Percentiles rank a stretch among this genome's conserved stretches.
phyloP scores from a whole-genome alignment of 2,888 invertebrate genomes.

The Agrochola macilenta region DNA sequence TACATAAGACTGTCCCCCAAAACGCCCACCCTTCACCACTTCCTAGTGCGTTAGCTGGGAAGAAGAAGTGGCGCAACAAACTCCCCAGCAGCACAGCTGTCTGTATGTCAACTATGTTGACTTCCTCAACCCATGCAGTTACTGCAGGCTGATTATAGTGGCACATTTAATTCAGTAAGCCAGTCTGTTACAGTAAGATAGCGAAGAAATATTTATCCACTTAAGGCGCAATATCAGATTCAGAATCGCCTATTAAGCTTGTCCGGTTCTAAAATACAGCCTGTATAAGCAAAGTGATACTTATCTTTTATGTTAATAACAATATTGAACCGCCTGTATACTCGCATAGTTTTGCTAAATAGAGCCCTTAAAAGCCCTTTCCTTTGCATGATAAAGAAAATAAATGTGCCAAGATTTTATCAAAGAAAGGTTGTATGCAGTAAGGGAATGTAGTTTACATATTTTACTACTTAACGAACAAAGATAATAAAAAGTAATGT shows the following conservation, averaged over 20 bases:
- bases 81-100: too few relatives aligned
- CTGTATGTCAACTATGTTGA: background rate
- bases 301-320: constrained; percentile 58
- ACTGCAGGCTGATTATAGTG: background rate
- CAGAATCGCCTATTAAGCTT: constrained; percentile 10
- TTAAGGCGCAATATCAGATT: background rate
- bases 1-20: too few relatives aligned
- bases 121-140: background rate
- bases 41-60: too few relatives aligned
- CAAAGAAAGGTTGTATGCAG: constrained; percentile 34
- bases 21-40: too few relatives aligned
- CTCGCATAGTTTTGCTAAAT: constrained; percentile 48
- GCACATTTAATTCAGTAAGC: background rate
- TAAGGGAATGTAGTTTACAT: constrained; percentile 27
- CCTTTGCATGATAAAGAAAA: constrained; percentile 60
- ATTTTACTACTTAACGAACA: constrained; percentile 25
- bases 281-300: constrained; percentile 53
- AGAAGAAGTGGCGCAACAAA: too few relatives aligned
- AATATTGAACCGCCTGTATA: constrained; percentile 44
- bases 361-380: constrained; percentile 42
- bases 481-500: constrained; percentile 23
- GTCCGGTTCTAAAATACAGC: constrained; percentile 21
- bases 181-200: background rate
- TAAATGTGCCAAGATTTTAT: constrained; percentile 49
- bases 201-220: background rate